Conservation (phyloP, 2,888 invertebrate genomes). For the Falcaria lacertinaria region DNA sequence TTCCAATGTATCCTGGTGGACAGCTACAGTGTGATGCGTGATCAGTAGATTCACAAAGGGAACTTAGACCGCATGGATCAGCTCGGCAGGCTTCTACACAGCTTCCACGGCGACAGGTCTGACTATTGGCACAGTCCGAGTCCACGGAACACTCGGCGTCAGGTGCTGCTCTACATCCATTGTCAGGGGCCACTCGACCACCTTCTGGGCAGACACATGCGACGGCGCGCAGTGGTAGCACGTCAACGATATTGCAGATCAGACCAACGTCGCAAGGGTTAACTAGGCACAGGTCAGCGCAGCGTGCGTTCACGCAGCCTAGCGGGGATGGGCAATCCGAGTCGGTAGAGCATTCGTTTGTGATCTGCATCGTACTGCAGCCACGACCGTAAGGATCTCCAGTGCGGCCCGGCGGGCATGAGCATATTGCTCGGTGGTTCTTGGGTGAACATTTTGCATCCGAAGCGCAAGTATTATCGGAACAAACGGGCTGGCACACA, state of each 20-base stretch:
- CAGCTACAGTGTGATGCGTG: conserved; percentile 90
- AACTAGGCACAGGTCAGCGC: conserved; percentile 88
- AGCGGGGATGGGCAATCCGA: conserved; percentile 86
- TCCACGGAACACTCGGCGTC: conserved; percentile 84
- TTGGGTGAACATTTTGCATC: conserved; percentile 87
- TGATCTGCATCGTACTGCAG: conserved; percentile 47
- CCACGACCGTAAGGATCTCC: conserved; percentile 88
- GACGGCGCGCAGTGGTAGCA: conserved; percentile 89
- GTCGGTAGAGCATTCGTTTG: conserved; percentile 85
- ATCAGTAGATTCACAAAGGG: conserved; percentile 86
- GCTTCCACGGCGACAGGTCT: conserved; percentile 86
- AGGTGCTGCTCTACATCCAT: conserved; percentile 83
- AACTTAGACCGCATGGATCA: conserved; percentile 89
- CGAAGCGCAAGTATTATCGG: conserved; percentile 88
- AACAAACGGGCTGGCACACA: conserved; percentile 90
- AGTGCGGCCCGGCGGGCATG: conserved; percentile 85
- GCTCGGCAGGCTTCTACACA: conserved; percentile 90
- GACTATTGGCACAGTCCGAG: conserved; percentile 85
- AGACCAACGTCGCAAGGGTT: conserved; percentile 88
- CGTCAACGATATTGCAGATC: conserved; percentile 88
- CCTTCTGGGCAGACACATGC: conserved; percentile 93
- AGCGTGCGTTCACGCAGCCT: conserved; percentile 88
- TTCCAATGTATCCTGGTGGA: conserved; percentile 87
- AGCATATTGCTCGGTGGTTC: conserved; percentile 88
- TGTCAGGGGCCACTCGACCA: conserved; percentile 85